These are phyloP conservation scores for Morpho achilles DNA, from an alignment of 2,888 invertebrate genomes.

Conservation along the genomic window DNA sequence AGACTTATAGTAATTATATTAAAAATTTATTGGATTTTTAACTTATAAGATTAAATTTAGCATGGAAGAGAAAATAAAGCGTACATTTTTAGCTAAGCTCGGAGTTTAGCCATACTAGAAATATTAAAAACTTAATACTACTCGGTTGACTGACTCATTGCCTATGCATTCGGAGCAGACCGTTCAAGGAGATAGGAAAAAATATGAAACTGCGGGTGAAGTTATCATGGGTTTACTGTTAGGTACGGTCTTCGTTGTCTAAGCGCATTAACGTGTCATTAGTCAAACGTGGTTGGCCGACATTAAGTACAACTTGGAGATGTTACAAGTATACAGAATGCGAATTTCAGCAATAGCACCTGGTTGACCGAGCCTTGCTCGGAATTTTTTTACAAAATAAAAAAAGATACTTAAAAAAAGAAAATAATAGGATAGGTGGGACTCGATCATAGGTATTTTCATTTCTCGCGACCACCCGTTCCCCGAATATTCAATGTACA, in stretches of 20 bases:
- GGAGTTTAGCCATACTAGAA: not conserved
- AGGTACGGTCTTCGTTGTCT: slow-evolving; percentile 55
- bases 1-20: too few species aligned
- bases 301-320: slow-evolving; percentile 37
- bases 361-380: too few species aligned
- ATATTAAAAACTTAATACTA: slow-evolving; percentile 15
- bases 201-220: slow-evolving; percentile 64
- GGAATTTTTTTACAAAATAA: too few species aligned
- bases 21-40: too few species aligned
- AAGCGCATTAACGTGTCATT: slow-evolving; percentile 70
- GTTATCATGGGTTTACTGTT: slow-evolving; percentile 75
- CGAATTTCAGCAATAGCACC: not conserved
- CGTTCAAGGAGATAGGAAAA: slow-evolving; percentile 69
- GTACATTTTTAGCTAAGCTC: too few species aligned
- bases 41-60: too few species aligned
- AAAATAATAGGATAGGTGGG: too few species aligned
- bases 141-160: slow-evolving; percentile 72
- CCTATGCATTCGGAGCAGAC: slow-evolving; percentile 70
- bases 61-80: too few species aligned
- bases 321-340: slow-evolving; percentile 13
- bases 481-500: too few species aligned
- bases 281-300: slow-evolving; percentile 73
- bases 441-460: too few species aligned
- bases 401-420: too few species aligned
- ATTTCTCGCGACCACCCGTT: too few species aligned